Conservation (phyloP, 2,113 vertebrate genomes). For the Sylvicapra grimmia region DNA sequence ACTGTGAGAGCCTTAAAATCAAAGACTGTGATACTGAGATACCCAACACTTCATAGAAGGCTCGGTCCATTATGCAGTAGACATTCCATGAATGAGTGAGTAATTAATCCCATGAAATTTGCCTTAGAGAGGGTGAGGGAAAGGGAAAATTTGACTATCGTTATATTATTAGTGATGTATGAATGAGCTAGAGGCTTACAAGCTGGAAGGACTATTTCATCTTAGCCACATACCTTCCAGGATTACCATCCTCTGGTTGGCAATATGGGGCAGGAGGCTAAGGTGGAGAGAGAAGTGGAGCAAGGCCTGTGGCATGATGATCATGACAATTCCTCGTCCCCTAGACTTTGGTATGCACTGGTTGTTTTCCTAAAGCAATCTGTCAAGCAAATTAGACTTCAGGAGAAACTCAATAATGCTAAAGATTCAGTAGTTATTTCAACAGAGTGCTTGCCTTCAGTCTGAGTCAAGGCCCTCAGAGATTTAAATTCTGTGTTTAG, state of each 20-base stretch:
- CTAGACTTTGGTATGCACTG: neutral
- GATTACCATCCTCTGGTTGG: neutral
- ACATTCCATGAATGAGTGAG: neutral
- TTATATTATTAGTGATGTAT: neutral
- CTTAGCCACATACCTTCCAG: neutral
- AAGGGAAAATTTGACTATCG: neutral
- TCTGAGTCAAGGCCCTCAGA: neutral
- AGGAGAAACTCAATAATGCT: neutral
- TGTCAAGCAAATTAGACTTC: neutral
- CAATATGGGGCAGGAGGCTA: neutral
- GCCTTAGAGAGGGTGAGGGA: neutral
- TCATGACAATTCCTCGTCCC: neutral
- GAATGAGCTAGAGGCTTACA: neutral
- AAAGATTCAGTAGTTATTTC: constrained; percentile 14
- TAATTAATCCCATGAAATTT: neutral
- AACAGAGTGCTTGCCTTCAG: neutral
- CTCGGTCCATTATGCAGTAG: no score
- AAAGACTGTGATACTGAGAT: neutral
- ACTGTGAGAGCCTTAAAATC: neutral
- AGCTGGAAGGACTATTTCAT: neutral
- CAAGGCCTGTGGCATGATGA: neutral
- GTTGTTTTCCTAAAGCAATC: neutral
- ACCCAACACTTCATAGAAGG: neutral
- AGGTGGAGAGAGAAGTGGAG: neutral
- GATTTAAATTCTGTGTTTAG: neutral